A percentile compares a stretch with the other conserved stretches of the same genome.
These are phyloP conservation scores for Pantala flavescens DNA, from an alignment of 1,140 invertebrate genomes.

Conservation along the genomic window DNA sequence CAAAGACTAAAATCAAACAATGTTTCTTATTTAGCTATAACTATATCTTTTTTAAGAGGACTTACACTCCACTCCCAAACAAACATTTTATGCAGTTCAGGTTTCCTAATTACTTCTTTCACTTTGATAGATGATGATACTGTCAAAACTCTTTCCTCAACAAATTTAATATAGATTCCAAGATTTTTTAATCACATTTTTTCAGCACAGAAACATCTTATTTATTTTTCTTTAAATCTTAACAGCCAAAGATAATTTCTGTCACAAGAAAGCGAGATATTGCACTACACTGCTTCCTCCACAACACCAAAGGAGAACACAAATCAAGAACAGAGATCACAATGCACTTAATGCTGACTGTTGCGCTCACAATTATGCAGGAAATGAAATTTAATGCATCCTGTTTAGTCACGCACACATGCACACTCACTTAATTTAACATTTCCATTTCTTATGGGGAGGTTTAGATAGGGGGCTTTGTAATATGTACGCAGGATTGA, in stretches of 20 bases:
- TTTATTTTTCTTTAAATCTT: neutral
- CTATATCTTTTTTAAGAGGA: neutral
- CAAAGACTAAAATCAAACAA: conserved; percentile 4
- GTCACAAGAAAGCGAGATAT: conserved; percentile 8
- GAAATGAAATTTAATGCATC: neutral
- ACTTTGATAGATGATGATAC: neutral
- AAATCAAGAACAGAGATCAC: conserved; percentile 6
- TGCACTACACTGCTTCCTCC: conserved; percentile 7
- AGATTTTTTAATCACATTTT: neutral
- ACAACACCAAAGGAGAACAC: neutral
- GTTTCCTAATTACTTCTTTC: neutral
- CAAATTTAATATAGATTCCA: neutral
- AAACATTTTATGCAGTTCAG: neutral
- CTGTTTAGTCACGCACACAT: neutral
- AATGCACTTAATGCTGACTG: neutral
- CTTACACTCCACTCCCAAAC: neutral
- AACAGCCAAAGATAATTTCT: neutral
- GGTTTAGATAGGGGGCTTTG: neutral
- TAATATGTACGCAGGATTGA: neutral
- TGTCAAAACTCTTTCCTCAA: neutral
- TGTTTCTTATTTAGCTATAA: neutral
- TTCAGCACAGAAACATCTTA: neutral
- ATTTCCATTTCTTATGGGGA: neutral
- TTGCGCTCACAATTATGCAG: neutral
- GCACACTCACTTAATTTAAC: neutral